Conservation (phyloP, 2,113 vertebrate species). For the Budorcas taxicolor region DNA sequence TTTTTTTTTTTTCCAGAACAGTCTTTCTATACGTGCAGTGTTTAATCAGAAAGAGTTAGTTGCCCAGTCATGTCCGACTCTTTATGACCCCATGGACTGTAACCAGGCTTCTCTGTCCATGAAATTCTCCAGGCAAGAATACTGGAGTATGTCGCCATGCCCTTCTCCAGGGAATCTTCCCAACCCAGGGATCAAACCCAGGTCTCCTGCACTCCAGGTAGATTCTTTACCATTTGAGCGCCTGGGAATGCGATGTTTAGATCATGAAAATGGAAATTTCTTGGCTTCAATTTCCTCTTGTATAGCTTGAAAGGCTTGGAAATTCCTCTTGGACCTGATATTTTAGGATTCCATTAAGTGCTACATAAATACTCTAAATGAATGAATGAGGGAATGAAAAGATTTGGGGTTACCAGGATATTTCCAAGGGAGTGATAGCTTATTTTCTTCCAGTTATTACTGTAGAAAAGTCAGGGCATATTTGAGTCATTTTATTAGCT, state of each 20-base stretch:
- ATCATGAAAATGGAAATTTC: not conserved
- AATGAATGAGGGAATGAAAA: not conserved
- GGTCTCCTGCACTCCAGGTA: not conserved
- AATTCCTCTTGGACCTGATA: not conserved
- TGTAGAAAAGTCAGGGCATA: not conserved
- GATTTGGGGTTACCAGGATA: not conserved
- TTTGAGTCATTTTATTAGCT: not conserved
- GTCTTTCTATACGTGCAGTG: not conserved
- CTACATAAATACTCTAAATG: not conserved
- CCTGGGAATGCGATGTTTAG: not conserved
- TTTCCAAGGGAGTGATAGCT: not conserved
- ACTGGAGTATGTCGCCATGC: not conserved
- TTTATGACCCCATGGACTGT: not conserved
- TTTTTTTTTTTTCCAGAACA: not conserved
- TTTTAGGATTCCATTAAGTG: not conserved
- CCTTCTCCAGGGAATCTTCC: not conserved
- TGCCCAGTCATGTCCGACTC: rapidly evolving
- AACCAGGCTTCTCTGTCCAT: not conserved
- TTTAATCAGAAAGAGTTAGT: not conserved
- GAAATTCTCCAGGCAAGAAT: not conserved
- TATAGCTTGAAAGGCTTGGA: not conserved
- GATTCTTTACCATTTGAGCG: not conserved
- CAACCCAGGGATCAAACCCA: not conserved
- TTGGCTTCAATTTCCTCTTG: not conserved
- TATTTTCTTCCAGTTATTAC: not conserved